Evolutionary conservation across 2,797 vertebrate species (phyloP), one percentile per base, ranked within the genome.

Genomic region (Limnodromus scolopaceus): DNA sequence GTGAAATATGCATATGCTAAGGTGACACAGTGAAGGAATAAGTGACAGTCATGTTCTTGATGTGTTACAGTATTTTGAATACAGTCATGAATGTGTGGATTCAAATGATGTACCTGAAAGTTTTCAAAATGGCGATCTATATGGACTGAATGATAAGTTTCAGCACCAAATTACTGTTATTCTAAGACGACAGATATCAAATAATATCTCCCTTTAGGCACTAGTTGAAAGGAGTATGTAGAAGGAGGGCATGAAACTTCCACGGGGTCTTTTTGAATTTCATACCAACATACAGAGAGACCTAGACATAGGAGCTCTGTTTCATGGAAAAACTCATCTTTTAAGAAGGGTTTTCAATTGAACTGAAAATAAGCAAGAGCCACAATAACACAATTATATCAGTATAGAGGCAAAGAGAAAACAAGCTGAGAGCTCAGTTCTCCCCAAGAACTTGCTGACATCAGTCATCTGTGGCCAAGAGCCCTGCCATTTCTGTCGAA

Each of bases 1-100:
- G 70, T 92, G 74, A 96, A 96, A 93, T 89, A 94, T 41, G 54
- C 74, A 77, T 90, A 54, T 84, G 61, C 65, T 93, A 76, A 92
- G 20, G 43, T 93, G 64, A 43, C 58, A 92, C 58, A 55, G 80
- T 70, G 58, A 88, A 96, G 45, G 66, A 89, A 54, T 49, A 87
- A 94, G 38, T 61, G 43, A 87, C 51, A 96, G 84, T 87, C 82
- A 83, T 1, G 3, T 79, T 93, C 53, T 64, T 76, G 66, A 79
- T 74, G 27, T 45, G 25, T 63, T 91, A 81, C 12, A 55, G 27
- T 49, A n/a, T 34, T 72, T 95, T 93, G 76, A 87, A 79, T 34
- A 70, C 28, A 70, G 48, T 27, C 45, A 61, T 11, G 27, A 92
- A 36, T 53, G 36, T 84, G 43, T 90, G 64, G 93, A 89, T 84